Evolutionary conservation across 37 sponge, comb jelly and placozoan species (phyloP).

Genomic region (Cliona cf. orientalis): DNA sequence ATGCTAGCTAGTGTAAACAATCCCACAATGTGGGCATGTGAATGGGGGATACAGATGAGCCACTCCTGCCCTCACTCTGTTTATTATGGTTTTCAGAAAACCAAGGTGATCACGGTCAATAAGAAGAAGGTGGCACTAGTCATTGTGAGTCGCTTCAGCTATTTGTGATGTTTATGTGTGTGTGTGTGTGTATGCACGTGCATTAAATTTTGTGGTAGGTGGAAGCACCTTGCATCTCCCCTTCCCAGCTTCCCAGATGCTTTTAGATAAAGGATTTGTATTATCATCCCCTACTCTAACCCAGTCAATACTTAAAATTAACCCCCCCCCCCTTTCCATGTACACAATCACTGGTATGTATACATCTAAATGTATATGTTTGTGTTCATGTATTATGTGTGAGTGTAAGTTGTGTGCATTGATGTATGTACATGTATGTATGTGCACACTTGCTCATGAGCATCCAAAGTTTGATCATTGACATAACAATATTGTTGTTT

Average conservation of each 20-base stretch:
- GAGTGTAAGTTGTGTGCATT: background rate
- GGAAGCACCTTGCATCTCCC: background rate
- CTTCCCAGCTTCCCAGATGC: background rate
- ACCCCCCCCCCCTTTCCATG: too few species aligned
- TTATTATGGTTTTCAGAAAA: slow-evolving; percentile 1
- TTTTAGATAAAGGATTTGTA: background rate
- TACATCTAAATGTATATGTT: too few species aligned
- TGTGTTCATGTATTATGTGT: too few species aligned
- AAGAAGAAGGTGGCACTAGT: slow-evolving; percentile 9
- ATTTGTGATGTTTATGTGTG: background rate
- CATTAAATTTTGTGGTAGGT: background rate
- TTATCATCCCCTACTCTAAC: too few species aligned
- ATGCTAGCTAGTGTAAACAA: too few species aligned
- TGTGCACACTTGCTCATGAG: background rate
- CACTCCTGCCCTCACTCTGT: too few species aligned
- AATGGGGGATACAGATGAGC: too few species aligned
- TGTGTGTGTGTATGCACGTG: background rate
- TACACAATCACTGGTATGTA: too few species aligned
- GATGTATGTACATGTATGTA: background rate
- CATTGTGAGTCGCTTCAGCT: slow-evolving; percentile 10
- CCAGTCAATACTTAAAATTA: too few species aligned
- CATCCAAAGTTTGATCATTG: background rate
- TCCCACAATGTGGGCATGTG: too few species aligned
- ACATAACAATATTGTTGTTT: background rate
- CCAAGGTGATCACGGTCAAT: background rate